Conservation (phyloP, 2,113 vertebrate species). For the Chlamydotis undulata region DNA sequence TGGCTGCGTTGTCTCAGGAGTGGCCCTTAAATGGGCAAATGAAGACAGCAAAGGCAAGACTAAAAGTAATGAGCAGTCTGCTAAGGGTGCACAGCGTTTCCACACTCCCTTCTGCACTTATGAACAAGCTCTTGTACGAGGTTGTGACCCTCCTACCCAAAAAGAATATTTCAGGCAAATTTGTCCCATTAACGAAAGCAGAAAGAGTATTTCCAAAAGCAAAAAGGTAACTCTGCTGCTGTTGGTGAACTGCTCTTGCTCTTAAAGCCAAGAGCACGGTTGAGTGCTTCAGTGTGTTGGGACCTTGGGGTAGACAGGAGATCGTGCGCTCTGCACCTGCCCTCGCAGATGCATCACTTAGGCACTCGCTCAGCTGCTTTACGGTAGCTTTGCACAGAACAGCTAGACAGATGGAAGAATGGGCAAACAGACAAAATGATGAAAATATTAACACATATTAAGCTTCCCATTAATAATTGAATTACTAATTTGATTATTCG, state of each 20-base stretch:
- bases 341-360: rapidly evolving
- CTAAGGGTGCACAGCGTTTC: not conserved
- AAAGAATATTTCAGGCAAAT: not conserved
- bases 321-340: rapidly evolving
- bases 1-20: not conserved
- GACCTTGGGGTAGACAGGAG: not conserved
- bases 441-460: not conserved
- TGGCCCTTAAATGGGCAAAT: not conserved
- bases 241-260: not conserved
- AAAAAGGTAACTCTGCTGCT: not conserved
- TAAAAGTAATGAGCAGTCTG: not conserved
- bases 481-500: conserved; percentile 13
- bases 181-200: rapidly evolving
- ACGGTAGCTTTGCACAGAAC: not conserved
- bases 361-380: not conserved
- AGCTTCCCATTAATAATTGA: conserved; percentile 28
- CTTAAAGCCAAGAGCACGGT: not conserved
- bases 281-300: not conserved
- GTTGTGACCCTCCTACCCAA: not conserved
- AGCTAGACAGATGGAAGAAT: not conserved
- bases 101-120: rapidly evolving
- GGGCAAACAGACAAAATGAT: not conserved
- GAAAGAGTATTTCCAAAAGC: not conserved
- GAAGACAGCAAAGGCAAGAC: not conserved
- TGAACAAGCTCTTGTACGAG: rapidly evolving